phyloP scores from a whole-genome alignment of 2,113 vertebrate genomes.

The Empidonax alnorum region DNA sequence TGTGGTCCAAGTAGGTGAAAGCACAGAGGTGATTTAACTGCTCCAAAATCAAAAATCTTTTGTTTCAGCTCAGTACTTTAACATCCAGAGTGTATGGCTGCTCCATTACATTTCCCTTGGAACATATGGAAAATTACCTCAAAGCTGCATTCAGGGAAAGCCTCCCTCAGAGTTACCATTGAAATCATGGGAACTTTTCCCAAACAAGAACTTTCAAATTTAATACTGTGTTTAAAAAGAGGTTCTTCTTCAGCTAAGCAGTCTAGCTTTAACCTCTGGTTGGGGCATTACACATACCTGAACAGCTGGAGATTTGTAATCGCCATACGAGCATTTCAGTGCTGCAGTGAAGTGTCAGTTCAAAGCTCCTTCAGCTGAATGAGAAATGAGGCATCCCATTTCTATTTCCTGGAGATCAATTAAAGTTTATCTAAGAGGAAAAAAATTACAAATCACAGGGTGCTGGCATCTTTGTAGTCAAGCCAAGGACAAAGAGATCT shows the following conservation, averaged over 20 bases:
- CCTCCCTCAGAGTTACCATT: not conserved
- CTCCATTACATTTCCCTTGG: not conserved
- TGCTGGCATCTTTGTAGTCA: not conserved
- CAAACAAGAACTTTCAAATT: not conserved
- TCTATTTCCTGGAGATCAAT: not conserved
- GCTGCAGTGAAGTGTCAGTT: not conserved
- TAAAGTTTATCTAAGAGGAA: not conserved
- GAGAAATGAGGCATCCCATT: not conserved
- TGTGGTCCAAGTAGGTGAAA: not conserved
- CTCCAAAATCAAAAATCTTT: not conserved
- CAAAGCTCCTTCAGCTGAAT: not conserved
- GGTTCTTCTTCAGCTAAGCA: not conserved
- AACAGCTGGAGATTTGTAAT: not conserved
- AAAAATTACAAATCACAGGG: not conserved
- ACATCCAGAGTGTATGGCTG: not conserved
- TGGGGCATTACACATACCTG: not conserved
- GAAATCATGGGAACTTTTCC: not conserved
- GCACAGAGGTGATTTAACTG: not conserved
- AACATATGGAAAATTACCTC: not conserved
- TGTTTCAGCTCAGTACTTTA: not conserved
- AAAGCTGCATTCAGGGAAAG: not conserved
- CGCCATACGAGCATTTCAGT: accelerated
- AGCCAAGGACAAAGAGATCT: slow-evolving; percentile 26
- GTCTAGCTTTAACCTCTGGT: not conserved
- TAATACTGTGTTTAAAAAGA: not conserved